A percentile compares a stretch with the other conserved stretches of the same genome.
Conservation (phyloP, 2,888 invertebrate genomes). For the Lordiphosa fenestrarum region DNA sequence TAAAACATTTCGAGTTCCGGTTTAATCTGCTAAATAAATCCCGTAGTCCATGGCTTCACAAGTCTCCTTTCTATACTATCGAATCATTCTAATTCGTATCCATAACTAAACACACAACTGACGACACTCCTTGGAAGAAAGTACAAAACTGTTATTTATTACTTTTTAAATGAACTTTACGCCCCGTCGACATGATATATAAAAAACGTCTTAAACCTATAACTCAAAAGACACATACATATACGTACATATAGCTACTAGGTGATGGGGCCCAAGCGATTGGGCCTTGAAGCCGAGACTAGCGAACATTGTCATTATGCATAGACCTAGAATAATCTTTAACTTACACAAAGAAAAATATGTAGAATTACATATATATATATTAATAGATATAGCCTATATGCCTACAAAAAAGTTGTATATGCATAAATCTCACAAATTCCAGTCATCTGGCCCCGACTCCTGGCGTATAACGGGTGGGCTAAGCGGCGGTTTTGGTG, state of each 20-base stretch:
- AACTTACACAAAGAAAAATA: conserved; percentile 26
- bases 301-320: conserved; percentile 38
- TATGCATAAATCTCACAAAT: conserved; percentile 68
- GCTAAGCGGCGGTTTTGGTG: conserved; percentile 47
- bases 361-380: conserved; percentile 20
- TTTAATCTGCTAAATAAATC: too few species aligned
- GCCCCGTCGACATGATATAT: not conserved
- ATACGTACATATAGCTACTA: too few species aligned
- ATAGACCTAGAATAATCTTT: conserved; percentile 30
- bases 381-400: conserved; percentile 26
- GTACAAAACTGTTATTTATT: not conserved
- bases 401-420: conserved; percentile 35
- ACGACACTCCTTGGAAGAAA: too few species aligned
- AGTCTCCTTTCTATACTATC: too few species aligned
- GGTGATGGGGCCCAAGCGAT: too few species aligned
- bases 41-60: too few species aligned
- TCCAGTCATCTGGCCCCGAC: conserved; percentile 70
- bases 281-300: conserved; percentile 11
- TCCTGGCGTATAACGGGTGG: conserved; percentile 53
- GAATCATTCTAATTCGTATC: too few species aligned
- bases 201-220: too few species aligned
- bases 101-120: too few species aligned
- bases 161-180: too few species aligned
- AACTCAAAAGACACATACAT: too few species aligned
- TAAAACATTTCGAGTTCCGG: too few species aligned